These are phyloP conservation scores for Scortum barcoo DNA, from an alignment of 2,113 vertebrate genomes.

Conservation along the genomic window DNA sequence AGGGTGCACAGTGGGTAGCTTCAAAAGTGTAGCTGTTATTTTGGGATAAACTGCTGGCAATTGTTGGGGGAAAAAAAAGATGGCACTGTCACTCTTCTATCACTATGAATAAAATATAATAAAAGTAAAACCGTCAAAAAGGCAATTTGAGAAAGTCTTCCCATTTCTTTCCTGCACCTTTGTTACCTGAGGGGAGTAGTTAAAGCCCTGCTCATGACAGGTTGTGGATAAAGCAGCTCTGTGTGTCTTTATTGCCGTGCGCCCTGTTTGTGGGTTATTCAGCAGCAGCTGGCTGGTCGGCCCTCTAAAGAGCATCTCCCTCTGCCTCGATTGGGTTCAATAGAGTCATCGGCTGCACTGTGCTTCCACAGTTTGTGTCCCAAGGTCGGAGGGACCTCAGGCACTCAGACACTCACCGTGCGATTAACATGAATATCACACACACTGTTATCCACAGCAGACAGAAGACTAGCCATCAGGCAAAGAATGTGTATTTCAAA, in stretches of 20 bases:
- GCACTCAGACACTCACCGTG: constrained; percentile 29
- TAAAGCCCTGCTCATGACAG: constrained; percentile 46
- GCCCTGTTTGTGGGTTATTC: constrained; percentile 40
- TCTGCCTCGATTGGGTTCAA: constrained; percentile 30
- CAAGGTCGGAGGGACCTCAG: constrained; percentile 35
- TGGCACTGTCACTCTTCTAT: background rate
- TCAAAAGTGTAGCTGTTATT: background rate
- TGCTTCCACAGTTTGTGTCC: constrained; percentile 1
- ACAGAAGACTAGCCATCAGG: background rate
- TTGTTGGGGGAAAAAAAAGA: background rate
- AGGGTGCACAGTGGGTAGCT: background rate
- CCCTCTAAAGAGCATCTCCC: constrained; percentile 35
- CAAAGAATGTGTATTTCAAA: background rate
- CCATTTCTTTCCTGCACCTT: background rate
- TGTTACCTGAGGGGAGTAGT: constrained; percentile 38
- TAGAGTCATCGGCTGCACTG: constrained; percentile 23
- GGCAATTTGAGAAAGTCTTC: constrained; percentile 10
- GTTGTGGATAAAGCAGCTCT: constrained; percentile 23
- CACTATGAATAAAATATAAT: constrained; percentile 10
- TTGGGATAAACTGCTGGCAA: constrained; percentile 11
- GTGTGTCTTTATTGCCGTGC: constrained; percentile 35
- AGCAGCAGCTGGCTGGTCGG: constrained; percentile 12
- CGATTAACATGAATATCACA: constrained; percentile 25
- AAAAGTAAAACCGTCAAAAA: constrained; percentile 28
- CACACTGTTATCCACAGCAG: constrained; percentile 22